A percentile compares a stretch with the other conserved stretches of the same genome.
Evolutionary conservation across 2,113 vertebrate species (phyloP).

Genomic region (Nasalis larvatus): DNA sequence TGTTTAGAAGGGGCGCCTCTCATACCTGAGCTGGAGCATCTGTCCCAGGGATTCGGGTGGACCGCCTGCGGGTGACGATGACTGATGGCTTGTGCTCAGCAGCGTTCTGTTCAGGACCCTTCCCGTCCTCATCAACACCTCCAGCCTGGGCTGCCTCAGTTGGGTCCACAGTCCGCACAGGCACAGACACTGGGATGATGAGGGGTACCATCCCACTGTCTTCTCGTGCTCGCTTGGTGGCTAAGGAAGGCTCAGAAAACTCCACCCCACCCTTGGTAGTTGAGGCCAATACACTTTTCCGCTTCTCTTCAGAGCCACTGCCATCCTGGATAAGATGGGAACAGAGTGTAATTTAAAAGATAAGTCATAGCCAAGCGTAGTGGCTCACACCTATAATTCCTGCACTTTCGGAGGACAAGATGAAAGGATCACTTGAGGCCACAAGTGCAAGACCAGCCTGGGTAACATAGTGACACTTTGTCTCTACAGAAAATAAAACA

Average conservation of each 20-base stretch:
- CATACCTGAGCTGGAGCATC: conserved; percentile 91
- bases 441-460: too few relatives aligned
- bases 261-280: conserved; percentile 82
- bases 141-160: conserved; percentile 82
- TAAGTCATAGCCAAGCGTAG: background rate
- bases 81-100: conserved; percentile 93
- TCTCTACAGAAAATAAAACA: too few relatives aligned
- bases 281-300: conserved; percentile 77
- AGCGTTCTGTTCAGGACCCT: conserved; percentile 83
- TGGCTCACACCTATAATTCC: too few relatives aligned
- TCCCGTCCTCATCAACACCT: conserved; percentile 83
- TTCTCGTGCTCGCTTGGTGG: conserved; percentile 88
- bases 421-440: too few relatives aligned
- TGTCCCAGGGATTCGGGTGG: conserved; percentile 87
- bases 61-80: conserved; percentile 95
- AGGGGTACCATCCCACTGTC: conserved; percentile 92
- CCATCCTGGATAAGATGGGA: conserved; percentile 76
- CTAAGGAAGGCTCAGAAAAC: conserved; percentile 78
- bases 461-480: too few relatives aligned
- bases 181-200: conserved; percentile 98
- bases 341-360: background rate
- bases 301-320: conserved; percentile 81
- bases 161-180: conserved; percentile 89
- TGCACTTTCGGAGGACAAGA: too few relatives aligned
- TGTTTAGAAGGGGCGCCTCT: background rate